Percentiles rank a stretch among this genome's conserved stretches.
phyloP scores from a whole-genome alignment of 30 jellyfish, hydroid and myxozoan genomes.

The Nemopilema nomurai region DNA sequence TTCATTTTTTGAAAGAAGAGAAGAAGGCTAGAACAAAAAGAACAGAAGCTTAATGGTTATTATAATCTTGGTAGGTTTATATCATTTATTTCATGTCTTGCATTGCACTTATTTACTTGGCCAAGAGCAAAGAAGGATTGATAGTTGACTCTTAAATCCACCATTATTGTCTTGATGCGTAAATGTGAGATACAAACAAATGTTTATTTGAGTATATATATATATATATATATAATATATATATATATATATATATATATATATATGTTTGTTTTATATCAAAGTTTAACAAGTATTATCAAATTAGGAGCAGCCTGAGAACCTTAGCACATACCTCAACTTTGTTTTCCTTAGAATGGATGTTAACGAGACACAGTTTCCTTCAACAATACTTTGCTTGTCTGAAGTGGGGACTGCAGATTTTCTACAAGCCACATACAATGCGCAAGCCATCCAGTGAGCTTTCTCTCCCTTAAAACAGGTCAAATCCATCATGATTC shows the following conservation, averaged over 20 bases:
- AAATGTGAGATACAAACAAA: no score
- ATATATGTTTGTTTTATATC: neutral
- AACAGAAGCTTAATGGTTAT: neutral
- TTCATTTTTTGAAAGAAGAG: constrained; percentile 88
- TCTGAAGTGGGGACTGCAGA: constrained; percentile 53
- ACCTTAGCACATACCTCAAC: constrained; percentile 58
- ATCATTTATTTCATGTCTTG: no score
- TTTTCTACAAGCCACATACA: constrained; percentile 79
- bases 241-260: neutral
- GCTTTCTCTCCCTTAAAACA: constrained; percentile 74
- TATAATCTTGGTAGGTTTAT: no score
- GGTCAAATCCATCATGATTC: no score
- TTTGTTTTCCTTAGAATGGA: constrained; percentile 60
- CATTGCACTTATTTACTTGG: no score
- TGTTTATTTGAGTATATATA: no score
- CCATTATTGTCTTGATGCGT: no score
- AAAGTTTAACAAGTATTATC: neutral
- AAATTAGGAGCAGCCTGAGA: neutral
- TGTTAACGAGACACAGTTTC: constrained; percentile 74
- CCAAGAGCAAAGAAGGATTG: no score
- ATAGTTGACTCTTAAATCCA: no score
- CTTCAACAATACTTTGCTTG: constrained; percentile 51
- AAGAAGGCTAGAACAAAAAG: constrained; percentile 61
- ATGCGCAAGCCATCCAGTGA: constrained; percentile 95
- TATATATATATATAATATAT: no score